Conservation (phyloP, 92 coral and sea anemone species). For the Zoanthus gigantus region DNA sequence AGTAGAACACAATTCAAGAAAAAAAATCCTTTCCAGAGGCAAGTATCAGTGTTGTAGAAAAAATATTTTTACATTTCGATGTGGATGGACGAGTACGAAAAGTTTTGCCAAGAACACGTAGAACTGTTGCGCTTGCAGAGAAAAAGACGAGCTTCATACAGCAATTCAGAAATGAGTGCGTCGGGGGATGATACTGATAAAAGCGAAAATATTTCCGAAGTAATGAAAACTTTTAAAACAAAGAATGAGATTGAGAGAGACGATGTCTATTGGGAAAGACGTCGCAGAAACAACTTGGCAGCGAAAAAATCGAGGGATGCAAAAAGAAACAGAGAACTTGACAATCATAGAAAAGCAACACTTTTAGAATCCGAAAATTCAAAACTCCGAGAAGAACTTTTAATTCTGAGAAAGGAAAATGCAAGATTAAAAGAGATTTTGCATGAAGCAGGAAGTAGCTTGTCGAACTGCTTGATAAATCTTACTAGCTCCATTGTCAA, state of each 20-base stretch:
- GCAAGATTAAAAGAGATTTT: conserved; percentile 31
- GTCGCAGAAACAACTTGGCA: conserved; percentile 39
- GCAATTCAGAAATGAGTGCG: conserved; percentile 31
- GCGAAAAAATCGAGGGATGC: conserved; percentile 44
- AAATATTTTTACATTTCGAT: background rate
- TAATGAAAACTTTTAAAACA: background rate
- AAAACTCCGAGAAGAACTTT: conserved; percentile 24
- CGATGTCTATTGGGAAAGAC: conserved; percentile 32
- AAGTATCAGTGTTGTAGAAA: background rate
- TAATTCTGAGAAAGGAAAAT: conserved; percentile 28
- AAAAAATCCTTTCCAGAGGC: background rate
- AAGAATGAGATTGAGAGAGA: background rate
- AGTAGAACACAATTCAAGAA: no score
- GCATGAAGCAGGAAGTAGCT: conserved; percentile 38
- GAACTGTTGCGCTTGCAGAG: conserved; percentile 5
- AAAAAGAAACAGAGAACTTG: conserved; percentile 27
- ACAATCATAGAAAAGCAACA: conserved; percentile 41
- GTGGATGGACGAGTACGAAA: conserved; percentile 30
- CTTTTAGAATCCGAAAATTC: conserved; percentile 28
- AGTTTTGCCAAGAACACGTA: conserved; percentile 22
- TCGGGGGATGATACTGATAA: conserved; percentile 36
- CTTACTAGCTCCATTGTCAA: conserved; percentile 36
- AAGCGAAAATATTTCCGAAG: background rate
- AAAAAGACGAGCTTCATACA: conserved; percentile 15
- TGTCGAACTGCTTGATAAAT: conserved; percentile 38